Evolutionary conservation across 2,113 vertebrate species (phyloP).

Genomic region (Vanacampus margaritifer): DNA sequence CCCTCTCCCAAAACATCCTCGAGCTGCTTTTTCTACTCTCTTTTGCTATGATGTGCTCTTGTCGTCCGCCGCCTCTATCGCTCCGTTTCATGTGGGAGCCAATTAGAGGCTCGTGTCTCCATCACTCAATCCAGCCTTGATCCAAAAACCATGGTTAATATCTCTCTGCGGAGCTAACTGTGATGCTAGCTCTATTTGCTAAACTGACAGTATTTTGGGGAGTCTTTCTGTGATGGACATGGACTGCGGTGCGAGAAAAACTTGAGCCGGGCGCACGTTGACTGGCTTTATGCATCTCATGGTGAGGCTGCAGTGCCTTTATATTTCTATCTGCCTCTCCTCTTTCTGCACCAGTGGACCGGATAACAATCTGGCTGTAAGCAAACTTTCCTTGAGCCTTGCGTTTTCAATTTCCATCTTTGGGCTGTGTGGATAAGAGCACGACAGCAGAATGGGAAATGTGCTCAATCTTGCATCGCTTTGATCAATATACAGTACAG

Average conservation of each 20-base stretch:
- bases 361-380: slow-evolving; percentile 63
- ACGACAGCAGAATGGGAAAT: slow-evolving; percentile 25
- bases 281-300: slow-evolving; percentile 30
- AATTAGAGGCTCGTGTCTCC: slow-evolving; percentile 46
- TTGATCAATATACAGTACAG: not conserved
- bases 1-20: slow-evolving; percentile 30
- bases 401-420: slow-evolving; percentile 54
- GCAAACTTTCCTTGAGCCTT: slow-evolving; percentile 56
- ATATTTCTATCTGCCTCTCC: slow-evolving; percentile 32
- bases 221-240: slow-evolving; percentile 22
- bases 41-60: slow-evolving; percentile 43
- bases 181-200: slow-evolving; percentile 13
- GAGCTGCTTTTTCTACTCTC: slow-evolving; percentile 42
- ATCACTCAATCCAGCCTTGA: slow-evolving; percentile 33
- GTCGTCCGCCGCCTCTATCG: slow-evolving; percentile 32
- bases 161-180: slow-evolving; percentile 53
- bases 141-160: slow-evolving; percentile 43
- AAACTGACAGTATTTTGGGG: not conserved
- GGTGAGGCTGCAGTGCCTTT: slow-evolving; percentile 19
- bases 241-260: slow-evolving; percentile 37
- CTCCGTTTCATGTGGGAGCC: slow-evolving; percentile 41
- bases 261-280: slow-evolving; percentile 6
- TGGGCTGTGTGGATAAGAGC: slow-evolving; percentile 44
- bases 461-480: slow-evolving; percentile 42
- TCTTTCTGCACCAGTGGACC: slow-evolving; percentile 28